These are phyloP conservation scores for Notolabrus celidotus DNA, from an alignment of 2,797 vertebrate genomes.

Conservation along the genomic window DNA sequence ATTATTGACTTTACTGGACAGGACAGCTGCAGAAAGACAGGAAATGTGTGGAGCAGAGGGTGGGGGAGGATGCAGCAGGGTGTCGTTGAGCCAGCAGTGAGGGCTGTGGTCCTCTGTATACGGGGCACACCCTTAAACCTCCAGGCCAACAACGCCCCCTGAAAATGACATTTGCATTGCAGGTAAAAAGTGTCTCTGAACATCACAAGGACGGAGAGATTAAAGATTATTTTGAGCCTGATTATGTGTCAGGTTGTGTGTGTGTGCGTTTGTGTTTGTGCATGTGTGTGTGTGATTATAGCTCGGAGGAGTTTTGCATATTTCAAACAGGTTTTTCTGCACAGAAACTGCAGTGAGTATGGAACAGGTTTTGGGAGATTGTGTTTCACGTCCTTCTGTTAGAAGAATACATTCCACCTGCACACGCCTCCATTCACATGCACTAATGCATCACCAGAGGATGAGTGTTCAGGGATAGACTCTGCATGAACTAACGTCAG, in stretches of 20 bases:
- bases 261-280: neutral
- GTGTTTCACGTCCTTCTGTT: conserved; percentile 38
- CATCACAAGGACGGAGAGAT: conserved; percentile 22
- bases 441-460: neutral
- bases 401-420: neutral
- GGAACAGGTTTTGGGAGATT: conserved; percentile 47
- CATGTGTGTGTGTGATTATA: neutral
- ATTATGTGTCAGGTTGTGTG: conserved; percentile 10
- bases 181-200: neutral
- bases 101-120: too few relatives aligned
- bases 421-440: neutral
- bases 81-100: too few relatives aligned
- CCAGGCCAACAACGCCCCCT: too few relatives aligned
- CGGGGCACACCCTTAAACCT: too few relatives aligned
- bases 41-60: too few relatives aligned
- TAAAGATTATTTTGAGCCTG: conserved; percentile 25
- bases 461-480: neutral
- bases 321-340: conserved; percentile 64
- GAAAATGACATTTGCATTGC: too few relatives aligned
- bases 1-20: too few relatives aligned
- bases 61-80: too few relatives aligned
- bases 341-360: neutral
- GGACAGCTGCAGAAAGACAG: too few relatives aligned
- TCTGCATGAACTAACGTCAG: neutral
- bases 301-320: neutral